Base-by-base conservation (phyloP, 1,140 invertebrate genomes). In the Brachionus rubens region DNA sequence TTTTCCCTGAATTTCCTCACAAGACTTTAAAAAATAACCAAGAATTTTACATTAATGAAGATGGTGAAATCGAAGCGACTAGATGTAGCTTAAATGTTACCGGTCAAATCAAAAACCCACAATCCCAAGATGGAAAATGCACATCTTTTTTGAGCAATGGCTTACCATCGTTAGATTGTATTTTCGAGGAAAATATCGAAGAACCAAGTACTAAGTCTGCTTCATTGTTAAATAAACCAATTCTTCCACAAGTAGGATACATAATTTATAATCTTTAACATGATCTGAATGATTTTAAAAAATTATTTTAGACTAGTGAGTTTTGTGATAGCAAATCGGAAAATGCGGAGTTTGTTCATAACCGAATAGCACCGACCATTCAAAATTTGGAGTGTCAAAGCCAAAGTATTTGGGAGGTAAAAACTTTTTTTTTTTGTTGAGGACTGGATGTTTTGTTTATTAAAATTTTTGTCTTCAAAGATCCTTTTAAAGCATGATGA, bases 31-130 rank as follows among this genome's bases (percentile, higher is more conserved):
- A 43, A 72, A 48, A 14, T 50, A 50, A 54, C 14, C 36, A 54
- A n/a, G 68, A 72, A 50, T 72, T 72, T 72, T 72, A 72, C 30
- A 14, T 72, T 14, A 72, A 72, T 72, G 68, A 50, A 54, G 21
- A 50, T 4, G 68, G 68, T 26, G 68, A 72, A 50, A 72, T 72
- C 4, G 68, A 72, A n/a, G 43, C 68, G 2, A 72, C 68, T 41
- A 16, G 68, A 50, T 72, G 68, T 16, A 72, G 43, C 30, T 19
- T 16, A 16, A 30, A 54, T 50, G 19, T 72, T n/a, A 72, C 9
- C 19, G 68, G 68, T 26, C 21, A 33, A 72, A 72, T 72, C 10
- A 50, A 24, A 33, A 30, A 72, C 30, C 46, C 46, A 10, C 10
- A 14, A 33, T 36, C 46, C 6, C 6, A 19, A 2, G 14, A 33